A percentile compares a stretch with the other conserved stretches of the same genome.
Conservation (phyloP, 2,797 vertebrate species). For the Tokudaia muenninki region DNA sequence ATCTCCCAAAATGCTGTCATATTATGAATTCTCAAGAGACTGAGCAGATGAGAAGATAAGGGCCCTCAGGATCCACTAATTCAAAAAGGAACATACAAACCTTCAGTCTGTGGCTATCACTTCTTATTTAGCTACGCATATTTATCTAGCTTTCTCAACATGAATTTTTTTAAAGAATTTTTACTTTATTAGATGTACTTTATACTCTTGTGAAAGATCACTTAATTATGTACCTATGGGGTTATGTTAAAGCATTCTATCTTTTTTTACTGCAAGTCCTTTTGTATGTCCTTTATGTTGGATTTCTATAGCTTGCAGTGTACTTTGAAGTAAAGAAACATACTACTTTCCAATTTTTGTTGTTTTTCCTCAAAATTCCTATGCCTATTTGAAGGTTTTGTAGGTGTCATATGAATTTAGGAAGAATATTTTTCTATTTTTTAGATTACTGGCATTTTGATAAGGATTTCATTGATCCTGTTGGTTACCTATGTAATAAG, state of each 20-base stretch:
- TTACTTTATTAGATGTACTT: neutral
- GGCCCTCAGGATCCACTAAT: accelerated
- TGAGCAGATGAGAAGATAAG: neutral
- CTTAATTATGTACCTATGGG: neutral
- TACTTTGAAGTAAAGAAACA: neutral
- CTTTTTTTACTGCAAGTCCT: neutral
- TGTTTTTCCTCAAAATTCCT: neutral
- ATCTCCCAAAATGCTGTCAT: neutral
- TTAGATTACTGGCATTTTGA: neutral
- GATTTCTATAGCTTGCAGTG: neutral
- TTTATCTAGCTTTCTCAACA: neutral
- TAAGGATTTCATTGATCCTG: neutral
- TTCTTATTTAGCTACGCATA: neutral
- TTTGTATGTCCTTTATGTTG: neutral
- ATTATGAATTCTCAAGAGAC: neutral
- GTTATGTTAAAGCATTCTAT: neutral
- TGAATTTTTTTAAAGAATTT: neutral
- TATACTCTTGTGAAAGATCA: neutral
- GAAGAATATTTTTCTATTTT: neutral
- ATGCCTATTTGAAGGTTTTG: neutral
- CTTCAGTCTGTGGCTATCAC: no score
- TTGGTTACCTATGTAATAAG: neutral
- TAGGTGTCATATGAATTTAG: neutral
- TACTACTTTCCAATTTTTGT: neutral
- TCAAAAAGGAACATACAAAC: neutral